Conservation (phyloP, 2,797 vertebrate species). For the Bryconaethiops microstoma region DNA sequence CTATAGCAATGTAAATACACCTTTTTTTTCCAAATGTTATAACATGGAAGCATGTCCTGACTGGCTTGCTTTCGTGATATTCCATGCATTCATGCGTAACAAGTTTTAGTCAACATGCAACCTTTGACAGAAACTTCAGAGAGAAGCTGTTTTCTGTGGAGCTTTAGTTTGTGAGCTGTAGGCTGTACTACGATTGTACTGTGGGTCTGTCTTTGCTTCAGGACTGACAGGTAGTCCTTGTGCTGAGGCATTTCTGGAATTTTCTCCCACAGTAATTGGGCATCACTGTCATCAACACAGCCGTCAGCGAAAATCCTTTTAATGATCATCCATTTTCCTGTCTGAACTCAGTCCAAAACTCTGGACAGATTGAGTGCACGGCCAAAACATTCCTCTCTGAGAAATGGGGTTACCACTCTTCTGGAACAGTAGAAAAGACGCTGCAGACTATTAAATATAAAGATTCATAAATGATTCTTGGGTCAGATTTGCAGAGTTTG, state of each 20-base stretch:
- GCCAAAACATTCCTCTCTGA: neutral
- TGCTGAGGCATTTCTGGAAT: conserved; percentile 38
- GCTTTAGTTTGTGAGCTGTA: neutral
- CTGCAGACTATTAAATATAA: neutral
- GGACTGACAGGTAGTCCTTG: conserved; percentile 29
- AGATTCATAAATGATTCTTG: too few relatives aligned
- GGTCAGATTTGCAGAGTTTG: neutral
- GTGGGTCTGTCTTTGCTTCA: neutral
- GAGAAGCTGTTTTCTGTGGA: neutral
- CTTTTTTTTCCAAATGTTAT: neutral
- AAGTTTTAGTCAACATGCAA: neutral
- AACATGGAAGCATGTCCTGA: neutral
- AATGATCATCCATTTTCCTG: conserved; percentile 15
- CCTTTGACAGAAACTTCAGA: neutral
- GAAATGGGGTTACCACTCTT: neutral
- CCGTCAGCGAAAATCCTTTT: conserved; percentile 21
- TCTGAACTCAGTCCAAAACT: conserved; percentile 26
- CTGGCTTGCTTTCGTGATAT: neutral
- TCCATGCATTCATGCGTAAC: neutral
- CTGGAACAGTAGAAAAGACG: neutral
- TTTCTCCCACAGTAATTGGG: conserved; percentile 26
- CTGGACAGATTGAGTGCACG: neutral
- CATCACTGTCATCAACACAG: conserved; percentile 30
- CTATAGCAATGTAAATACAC: neutral
- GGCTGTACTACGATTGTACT: neutral